Conservation (phyloP, 1,140 invertebrate genomes). For the Rhagoletis pomonella region DNA sequence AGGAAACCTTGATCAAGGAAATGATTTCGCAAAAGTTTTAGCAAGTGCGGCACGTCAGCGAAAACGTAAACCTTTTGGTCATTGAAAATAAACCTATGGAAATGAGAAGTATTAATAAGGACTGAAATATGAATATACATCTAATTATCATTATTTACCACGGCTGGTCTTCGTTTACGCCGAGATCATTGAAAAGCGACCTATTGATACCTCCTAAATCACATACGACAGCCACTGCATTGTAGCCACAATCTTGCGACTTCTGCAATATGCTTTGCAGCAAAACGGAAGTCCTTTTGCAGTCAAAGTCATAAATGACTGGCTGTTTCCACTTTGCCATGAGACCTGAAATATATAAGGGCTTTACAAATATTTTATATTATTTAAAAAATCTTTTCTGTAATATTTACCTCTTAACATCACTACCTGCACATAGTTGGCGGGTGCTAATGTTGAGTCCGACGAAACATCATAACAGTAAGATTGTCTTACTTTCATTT, state of each 20-base stretch:
- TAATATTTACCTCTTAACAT: not conserved
- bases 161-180: not conserved
- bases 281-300: not conserved
- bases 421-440: not conserved
- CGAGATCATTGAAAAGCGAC: conserved; percentile 1
- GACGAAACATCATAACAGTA: not conserved
- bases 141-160: not conserved
- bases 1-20: not conserved
- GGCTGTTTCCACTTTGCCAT: not conserved
- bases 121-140: not conserved
- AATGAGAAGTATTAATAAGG: not conserved
- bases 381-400: not conserved
- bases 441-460: not conserved
- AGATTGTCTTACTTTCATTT: not conserved
- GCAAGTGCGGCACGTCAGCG: not conserved
- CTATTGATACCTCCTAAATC: conserved; percentile 1
- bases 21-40: not conserved
- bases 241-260: not conserved
- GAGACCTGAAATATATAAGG: not conserved
- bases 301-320: not conserved
- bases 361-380: not conserved
- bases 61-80: conserved; percentile 6
- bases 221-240: not conserved
- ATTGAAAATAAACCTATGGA: conserved; percentile 22
- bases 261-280: not conserved